Base-by-base conservation (phyloP, 2,888 invertebrate species). In the Stenichneumon culpator region DNA sequence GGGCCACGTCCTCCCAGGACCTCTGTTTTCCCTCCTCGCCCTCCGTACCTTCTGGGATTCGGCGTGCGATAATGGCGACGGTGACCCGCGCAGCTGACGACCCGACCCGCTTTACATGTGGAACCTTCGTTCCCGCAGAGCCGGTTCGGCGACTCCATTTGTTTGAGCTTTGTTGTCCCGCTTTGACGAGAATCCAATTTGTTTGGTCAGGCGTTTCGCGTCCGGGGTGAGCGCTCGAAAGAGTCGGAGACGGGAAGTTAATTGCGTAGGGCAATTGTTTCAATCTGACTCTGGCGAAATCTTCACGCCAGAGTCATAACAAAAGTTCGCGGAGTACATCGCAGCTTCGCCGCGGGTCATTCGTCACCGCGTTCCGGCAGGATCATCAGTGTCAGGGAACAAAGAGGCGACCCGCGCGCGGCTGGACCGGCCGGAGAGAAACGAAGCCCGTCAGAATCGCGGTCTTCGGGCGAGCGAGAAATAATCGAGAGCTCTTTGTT, bases 401-500 rank as follows among this genome's bases (percentile, higher is more conserved):
- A 72, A 72, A 57, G 72, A 22, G 54, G 11, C 9, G 16, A 36
- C 11, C 54, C 14, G 32, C 36, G 14, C 16, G 25, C 14, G n/a
- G 39, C 36, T 39, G 16, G 32, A 22, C 9, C 11, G 36, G 36
- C 3, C 19, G 19, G 68, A 69, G 63, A 75, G 81, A 70, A 57
- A 81, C 36, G 39, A 39, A 69, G 39, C 19, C 60, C 74, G 9
- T 54, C 22, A 16, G 22, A 57, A 22, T 72, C 39, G 57, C 1
- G 22, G 70, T 36, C 50, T 67, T 52, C 50, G 25, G 22, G 9
- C 9, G 69, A 39, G 39, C 47, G 68, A 22, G 72, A 70, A 70
- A 77, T 77, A 82, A 82, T 82, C 77, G 82, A 82, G 70, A 54
- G 69, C 69, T 63, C 75, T 82, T 82, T 77, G 77, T 82, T 63